These are phyloP conservation scores for Passer domesticus DNA, from an alignment of 2,113 vertebrate species.

Conservation along the genomic window DNA sequence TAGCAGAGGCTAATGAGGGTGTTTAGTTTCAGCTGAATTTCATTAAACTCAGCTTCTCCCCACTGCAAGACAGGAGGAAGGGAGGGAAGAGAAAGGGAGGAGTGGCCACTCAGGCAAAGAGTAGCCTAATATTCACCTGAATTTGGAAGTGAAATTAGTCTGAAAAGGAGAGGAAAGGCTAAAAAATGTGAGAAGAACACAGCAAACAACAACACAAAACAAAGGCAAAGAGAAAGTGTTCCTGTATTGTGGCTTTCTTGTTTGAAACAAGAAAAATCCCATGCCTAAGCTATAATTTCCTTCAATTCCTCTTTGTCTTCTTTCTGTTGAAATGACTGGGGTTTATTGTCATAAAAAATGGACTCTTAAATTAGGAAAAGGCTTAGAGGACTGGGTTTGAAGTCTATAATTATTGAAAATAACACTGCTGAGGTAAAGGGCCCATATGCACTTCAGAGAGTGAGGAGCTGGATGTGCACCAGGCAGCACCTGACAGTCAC, in stretches of 20 bases:
- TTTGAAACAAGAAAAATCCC: not conserved
- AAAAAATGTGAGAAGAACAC: not conserved
- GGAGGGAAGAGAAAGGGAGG: not conserved
- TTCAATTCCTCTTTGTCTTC: not conserved
- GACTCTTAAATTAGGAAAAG: not conserved
- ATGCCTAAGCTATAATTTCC: not conserved
- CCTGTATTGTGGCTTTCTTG: not conserved
- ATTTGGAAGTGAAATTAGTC: not conserved
- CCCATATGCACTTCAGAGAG: fast-evolving
- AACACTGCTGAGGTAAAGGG: not conserved
- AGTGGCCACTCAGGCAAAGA: not conserved
- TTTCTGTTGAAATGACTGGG: not conserved
- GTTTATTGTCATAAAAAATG: not conserved
- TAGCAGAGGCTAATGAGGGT: not conserved
- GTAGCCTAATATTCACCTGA: not conserved
- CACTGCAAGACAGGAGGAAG: not conserved
- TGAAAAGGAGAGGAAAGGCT: not conserved
- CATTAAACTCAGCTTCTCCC: not conserved
- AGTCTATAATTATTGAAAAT: not conserved
- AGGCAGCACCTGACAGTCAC: not conserved
- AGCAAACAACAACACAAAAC: not conserved
- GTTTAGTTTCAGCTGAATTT: not conserved
- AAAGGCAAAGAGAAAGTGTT: not conserved
- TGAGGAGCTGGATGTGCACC: not conserved
- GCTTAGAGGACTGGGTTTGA: not conserved